Conservation (phyloP, 2,888 invertebrate genomes). For the Macroteleia sp. region DNA sequence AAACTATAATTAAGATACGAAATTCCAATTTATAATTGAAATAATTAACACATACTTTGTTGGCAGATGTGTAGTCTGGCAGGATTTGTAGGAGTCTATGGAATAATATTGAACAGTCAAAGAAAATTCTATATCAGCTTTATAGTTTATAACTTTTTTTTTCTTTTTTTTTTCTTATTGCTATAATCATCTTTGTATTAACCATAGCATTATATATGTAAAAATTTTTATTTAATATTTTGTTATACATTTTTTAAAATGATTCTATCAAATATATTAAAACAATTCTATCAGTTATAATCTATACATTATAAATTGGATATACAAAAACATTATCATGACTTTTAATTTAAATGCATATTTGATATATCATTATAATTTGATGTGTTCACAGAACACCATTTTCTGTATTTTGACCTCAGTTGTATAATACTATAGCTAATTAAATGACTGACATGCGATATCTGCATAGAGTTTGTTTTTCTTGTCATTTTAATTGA, state of each 20-base stretch:
- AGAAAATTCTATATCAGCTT: too few species aligned
- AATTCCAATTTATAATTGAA: not conserved
- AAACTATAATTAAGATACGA: not conserved
- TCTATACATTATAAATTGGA: conserved; percentile 15
- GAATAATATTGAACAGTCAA: conserved; percentile 1
- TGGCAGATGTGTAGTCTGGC: conserved; percentile 41
- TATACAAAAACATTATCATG: conserved; percentile 12
- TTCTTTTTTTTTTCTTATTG: too few species aligned
- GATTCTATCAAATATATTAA: conserved; percentile 36
- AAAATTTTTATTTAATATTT: not conserved
- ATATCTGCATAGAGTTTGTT: conserved; percentile 21
- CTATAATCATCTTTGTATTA: not conserved
- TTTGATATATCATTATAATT: conserved; percentile 11
- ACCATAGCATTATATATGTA: not conserved
- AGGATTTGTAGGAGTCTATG: conserved; percentile 14
- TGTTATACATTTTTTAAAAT: not conserved
- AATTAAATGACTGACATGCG: not conserved
- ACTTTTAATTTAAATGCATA: conserved; percentile 16
- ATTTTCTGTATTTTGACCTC: not conserved
- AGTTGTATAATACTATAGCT: not conserved
- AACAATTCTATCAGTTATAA: conserved; percentile 3
- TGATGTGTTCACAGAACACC: conserved; percentile 10
- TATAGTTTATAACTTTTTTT: too few species aligned
- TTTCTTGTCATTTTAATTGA: conserved; percentile 1
- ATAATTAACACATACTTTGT: conserved; percentile 20